Conservation (phyloP, 2,797 vertebrate genomes). For the Xiphophorus birchmanni region DNA sequence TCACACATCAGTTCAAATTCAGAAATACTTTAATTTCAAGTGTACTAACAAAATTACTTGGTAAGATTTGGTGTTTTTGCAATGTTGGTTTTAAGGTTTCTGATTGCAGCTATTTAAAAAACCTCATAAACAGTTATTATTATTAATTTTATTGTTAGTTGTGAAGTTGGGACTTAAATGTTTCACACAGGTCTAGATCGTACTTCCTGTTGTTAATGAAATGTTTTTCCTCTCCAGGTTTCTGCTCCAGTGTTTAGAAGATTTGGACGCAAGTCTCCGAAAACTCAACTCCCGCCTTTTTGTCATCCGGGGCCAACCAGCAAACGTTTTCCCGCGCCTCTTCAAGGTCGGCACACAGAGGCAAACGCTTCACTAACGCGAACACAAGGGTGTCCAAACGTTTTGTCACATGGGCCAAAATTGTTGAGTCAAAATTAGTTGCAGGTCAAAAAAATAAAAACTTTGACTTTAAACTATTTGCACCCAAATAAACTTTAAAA, state of each 20-base stretch:
- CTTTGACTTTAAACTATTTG: no score
- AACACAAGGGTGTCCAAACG: neutral
- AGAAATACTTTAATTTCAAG: neutral
- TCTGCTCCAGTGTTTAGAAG: constrained; percentile 84
- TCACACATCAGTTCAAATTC: neutral
- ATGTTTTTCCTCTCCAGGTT: constrained; percentile 67
- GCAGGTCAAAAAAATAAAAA: no score
- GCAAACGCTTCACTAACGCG: neutral
- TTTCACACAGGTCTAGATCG: neutral
- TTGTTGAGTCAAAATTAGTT: no score
- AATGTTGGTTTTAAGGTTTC: no score
- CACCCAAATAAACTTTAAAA: no score
- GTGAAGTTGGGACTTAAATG: no score
- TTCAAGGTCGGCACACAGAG: constrained; percentile 75
- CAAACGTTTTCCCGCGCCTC: constrained; percentile 84
- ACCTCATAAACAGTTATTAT: no score
- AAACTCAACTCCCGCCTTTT: constrained; percentile 86
- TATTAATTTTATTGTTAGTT: no score
- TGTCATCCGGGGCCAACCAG: constrained; percentile 84
- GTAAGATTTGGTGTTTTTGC: no score
- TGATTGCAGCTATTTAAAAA: no score
- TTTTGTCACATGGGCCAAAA: no score
- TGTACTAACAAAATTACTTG: no score
- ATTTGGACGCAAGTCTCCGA: constrained; percentile 81
- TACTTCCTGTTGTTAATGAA: neutral